phyloP scores from a whole-genome alignment of 1,140 invertebrate genomes.

The Pseudobourletiella spinata region DNA sequence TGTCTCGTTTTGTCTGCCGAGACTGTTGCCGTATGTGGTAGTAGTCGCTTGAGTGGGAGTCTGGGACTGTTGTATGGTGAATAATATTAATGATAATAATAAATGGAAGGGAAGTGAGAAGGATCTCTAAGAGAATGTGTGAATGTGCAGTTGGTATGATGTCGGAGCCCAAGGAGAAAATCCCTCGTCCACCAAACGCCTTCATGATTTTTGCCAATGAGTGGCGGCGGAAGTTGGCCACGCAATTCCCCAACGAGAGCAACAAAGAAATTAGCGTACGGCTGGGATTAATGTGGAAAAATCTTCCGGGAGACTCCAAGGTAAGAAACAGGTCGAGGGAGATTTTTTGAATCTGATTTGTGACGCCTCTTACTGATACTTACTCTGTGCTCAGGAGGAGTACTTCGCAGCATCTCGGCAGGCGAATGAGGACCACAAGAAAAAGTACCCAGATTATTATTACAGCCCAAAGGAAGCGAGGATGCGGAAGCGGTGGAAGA shows the following conservation, averaged over 20 bases:
- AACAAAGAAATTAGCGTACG: conserved; percentile 48
- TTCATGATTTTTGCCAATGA: conserved; percentile 50
- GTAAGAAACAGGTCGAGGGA: conserved; percentile 24
- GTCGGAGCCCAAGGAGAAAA: conserved; percentile 36
- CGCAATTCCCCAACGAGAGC: conserved; percentile 44
- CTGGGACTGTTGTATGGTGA: no score
- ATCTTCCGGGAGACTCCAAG: conserved; percentile 42
- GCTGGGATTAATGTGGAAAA: conserved; percentile 47
- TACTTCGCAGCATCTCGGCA: conserved; percentile 51
- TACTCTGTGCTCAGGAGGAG: no score
- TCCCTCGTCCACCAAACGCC: conserved; percentile 45
- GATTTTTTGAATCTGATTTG: no score
- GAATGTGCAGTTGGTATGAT: conserved; percentile 15
- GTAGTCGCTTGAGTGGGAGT: no score
- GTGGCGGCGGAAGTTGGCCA: conserved; percentile 43
- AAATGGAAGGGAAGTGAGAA: conserved; percentile 18
- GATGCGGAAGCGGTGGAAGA: conserved; percentile 39
- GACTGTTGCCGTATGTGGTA: no score
- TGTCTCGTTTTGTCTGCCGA: no score
- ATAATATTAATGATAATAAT: no score
- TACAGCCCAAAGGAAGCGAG: conserved; percentile 45
- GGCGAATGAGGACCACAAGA: conserved; percentile 53
- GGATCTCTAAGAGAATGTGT: conserved; percentile 24
- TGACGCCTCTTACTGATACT: no score
- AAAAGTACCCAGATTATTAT: conserved; percentile 51